Percentiles rank a stretch among this genome's conserved stretches.
Conservation (phyloP, 1,140 invertebrate species). For the Drosophila neocordata region DNA sequence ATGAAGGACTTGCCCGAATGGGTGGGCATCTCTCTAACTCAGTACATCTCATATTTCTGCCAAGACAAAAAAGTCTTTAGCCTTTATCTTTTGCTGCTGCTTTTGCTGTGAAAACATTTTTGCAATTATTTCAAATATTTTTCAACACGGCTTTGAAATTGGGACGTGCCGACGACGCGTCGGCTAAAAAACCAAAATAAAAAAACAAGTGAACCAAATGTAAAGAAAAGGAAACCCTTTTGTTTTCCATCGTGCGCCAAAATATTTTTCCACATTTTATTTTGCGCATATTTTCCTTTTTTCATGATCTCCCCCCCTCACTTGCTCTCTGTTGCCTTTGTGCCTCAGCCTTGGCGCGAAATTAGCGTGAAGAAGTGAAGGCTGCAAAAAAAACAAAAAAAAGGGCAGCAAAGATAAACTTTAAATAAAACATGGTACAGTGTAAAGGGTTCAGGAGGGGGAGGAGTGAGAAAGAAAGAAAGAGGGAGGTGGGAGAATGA, state of each 20-base stretch:
- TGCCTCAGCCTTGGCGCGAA: constrained; percentile 62
- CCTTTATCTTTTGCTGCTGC: background rate
- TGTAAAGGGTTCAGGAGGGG: constrained; percentile 1
- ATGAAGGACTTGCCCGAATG: constrained; percentile 9
- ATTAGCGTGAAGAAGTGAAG: constrained; percentile 62
- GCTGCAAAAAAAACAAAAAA: constrained; percentile 24
- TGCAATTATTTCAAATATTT: constrained; percentile 81
- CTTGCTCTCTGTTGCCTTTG: background rate
- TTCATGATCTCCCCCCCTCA: background rate
- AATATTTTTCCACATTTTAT: constrained; percentile 80
- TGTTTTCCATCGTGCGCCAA: constrained; percentile 58
- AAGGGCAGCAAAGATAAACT: constrained; percentile 68
- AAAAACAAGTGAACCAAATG: constrained; percentile 2
- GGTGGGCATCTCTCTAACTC: background rate
- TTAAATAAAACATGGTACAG: constrained; percentile 79
- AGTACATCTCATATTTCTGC: background rate
- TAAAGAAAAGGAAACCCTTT: constrained; percentile 38
- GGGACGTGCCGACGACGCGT: constrained; percentile 63
- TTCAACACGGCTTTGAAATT: constrained; percentile 75
- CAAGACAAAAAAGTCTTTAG: background rate
- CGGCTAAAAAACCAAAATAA: constrained; percentile 9
- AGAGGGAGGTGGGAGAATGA: too few relatives aligned
- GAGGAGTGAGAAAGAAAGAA: too few relatives aligned
- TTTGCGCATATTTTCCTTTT: constrained; percentile 62
- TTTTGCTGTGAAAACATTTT: constrained; percentile 59